These are phyloP conservation scores for Eupeodes corollae DNA, from an alignment of 1,140 invertebrate genomes.

Conservation along the genomic window DNA sequence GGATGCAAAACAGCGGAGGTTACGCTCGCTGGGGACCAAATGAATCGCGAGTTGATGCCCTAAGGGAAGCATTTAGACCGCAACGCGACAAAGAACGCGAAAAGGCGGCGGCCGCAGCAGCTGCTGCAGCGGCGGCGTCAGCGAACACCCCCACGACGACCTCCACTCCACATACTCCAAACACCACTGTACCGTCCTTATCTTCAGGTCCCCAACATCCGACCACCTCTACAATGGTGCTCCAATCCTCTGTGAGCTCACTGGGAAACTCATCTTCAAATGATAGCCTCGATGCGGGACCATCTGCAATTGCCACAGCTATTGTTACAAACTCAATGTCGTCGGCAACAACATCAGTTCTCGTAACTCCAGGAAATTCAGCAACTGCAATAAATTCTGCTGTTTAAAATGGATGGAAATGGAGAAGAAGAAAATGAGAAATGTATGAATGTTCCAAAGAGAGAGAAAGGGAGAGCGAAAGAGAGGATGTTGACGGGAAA, in stretches of 20 bases:
- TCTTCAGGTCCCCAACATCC: background rate
- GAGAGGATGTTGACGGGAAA: too few species aligned
- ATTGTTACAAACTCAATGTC: too few species aligned
- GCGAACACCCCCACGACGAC: conserved; percentile 5
- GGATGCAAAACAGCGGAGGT: conserved; percentile 87
- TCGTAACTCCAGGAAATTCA: too few species aligned
- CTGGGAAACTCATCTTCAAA: too few species aligned
- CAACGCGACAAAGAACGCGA: conserved; percentile 67
- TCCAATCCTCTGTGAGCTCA: background rate
- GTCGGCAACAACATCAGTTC: too few species aligned
- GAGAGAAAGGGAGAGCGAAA: too few species aligned
- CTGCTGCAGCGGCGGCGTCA: conserved; percentile 11
- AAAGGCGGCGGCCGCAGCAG: conserved; percentile 19
- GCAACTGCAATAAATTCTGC: too few species aligned
- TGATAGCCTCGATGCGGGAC: too few species aligned
- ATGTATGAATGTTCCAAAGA: too few species aligned
- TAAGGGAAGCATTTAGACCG: conserved; percentile 75
- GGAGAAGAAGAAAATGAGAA: too few species aligned
- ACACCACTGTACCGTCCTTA: background rate
- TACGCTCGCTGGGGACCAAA: conserved; percentile 80
- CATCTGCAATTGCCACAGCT: too few species aligned
- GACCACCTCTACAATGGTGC: background rate
- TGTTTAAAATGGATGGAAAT: too few species aligned
- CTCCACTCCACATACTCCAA: background rate
- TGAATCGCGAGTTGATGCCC: conserved; percentile 73